Percentiles rank a stretch among this genome's conserved stretches.
Evolutionary conservation across 2,113 vertebrate genomes (phyloP).

Genomic region (Merops nubicus): DNA sequence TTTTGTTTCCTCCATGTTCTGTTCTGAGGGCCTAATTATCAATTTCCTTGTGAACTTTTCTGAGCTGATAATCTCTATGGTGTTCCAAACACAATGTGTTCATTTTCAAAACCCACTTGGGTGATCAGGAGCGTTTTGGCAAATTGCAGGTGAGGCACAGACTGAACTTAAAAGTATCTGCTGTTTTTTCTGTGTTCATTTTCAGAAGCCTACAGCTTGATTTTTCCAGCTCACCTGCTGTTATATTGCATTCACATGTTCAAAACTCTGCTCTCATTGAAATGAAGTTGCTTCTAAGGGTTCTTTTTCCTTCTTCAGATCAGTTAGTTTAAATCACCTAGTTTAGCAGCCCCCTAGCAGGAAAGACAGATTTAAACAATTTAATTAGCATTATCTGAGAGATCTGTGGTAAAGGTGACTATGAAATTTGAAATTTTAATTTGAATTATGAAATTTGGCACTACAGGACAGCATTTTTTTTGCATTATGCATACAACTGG

Average conservation of each 20-base stretch:
- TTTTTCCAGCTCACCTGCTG: not conserved
- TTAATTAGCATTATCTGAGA: not conserved
- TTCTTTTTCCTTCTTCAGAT: not conserved
- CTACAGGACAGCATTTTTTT: not conserved
- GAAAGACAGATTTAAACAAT: not conserved
- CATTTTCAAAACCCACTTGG: not conserved
- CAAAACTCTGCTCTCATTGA: not conserved
- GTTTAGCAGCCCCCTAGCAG: not conserved
- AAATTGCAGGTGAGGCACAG: not conserved
- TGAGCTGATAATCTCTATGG: not conserved
- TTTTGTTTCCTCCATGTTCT: not conserved
- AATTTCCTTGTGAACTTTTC: not conserved
- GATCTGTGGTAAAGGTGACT: not conserved
- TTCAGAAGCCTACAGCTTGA: not conserved
- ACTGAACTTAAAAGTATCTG: not conserved
- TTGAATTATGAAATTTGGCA: no score
- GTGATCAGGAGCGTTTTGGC: not conserved
- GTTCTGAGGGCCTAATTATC: not conserved
- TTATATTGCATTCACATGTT: not conserved
- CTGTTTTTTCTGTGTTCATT: not conserved
- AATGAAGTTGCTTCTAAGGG: not conserved
- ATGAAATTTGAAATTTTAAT: no score
- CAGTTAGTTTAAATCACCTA: fast-evolving
- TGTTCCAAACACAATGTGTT: not conserved
- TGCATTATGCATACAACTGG: not conserved